Base-by-base conservation (phyloP, 1,140 invertebrate species). In the Diabrotica undecimpunctata region DNA sequence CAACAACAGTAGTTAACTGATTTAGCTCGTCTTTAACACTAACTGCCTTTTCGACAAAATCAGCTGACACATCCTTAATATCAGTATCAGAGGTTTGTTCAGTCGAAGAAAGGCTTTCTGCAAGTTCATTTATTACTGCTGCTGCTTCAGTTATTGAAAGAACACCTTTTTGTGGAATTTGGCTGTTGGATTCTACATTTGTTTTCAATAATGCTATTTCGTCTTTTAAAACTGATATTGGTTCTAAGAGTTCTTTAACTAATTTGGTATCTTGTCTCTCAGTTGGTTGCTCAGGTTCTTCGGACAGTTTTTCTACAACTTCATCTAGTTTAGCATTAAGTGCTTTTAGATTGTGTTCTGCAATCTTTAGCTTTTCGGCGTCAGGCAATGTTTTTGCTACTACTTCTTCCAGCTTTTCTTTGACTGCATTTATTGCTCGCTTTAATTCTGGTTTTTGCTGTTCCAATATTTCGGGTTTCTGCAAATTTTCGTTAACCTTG, bases 391-490 rank as follows among this genome's bases (percentile, higher is more conserved):
- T 46, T 52, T 4, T 53, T 39, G 55, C 39, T 8, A 63, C 41
- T 36, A 54, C 36, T 38, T 64, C n/a, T 56, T 55, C 61, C 25
- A 71, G 56, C n/a, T 58, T 11, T 64, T 46, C 41, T 52, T 59
- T 66, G 55, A 25, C 25, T 2, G 25, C 25, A 4, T 25, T 1
- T 25, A 25, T 25, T 2, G 25, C 25, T 25, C 4, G 61, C 9
- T 52, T 57, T 12, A 63, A 13, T 58, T 68, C 60, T 14, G 54
- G 38, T 52, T 66, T 54, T 50, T 62, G 46, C 41, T 37, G 35
- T 53, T 62, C 12, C 53, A 61, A 38, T 62, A 62, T 25, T 61
- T 70, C 62, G 54, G 66, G 65, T 55, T 62, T 65, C 25, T 56
- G 53, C 11, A 55, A 0, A 9, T 36, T 41, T 61, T 55, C 54